Evolutionary conservation across 2,113 vertebrate genomes (phyloP), one percentile per base, ranked within the genome.

Genomic region (Chaetodon auriga): DNA sequence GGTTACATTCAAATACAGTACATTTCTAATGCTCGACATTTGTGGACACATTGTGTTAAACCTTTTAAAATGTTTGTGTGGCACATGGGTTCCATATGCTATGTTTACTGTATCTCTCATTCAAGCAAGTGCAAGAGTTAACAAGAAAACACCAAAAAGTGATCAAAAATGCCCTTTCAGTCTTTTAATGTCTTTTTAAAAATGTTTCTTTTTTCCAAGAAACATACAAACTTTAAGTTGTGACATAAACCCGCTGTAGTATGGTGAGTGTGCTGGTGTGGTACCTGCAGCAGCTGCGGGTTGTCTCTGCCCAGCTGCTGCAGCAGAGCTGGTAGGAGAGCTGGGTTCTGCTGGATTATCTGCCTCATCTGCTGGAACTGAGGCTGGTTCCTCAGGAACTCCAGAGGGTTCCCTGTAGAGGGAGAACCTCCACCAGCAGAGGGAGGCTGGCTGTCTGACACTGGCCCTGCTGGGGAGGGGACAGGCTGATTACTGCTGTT

Each of bases 361-460:
- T 96, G 95, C 61, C 95, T 90, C 95, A 96, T 96, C 90, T 96
- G 95, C 58, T 95, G 95, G 83, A 96, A 96, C 91, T 95, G 95
- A 23, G 94, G 95, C 90, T 96, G 95, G 84, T 92, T 95, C 89
- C 95, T 94, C 75, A 95, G 86, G 86, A 95, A 96, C 91, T 96
- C 94, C 77, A 95, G 88, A 41, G 95, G 94, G 87, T 96, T 95
- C 41, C 70, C 88, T 13, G 90, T 43, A 25, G 89, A 57, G 41
- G 69, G 51, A 4, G 84, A 51, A 13, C 61, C 76, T 55, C 83
- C 89, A 13, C 84, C 69, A 51, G 62, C 49, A 64, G 82, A 13
- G 13, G 86, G 69, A 49, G 74, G 74, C 80, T 81, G 89, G 68
- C 63, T 85, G 58, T 38, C 60, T 61, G 91, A 66, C 25, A 78